Evolutionary conservation across 2,113 vertebrate genomes (phyloP), one percentile per base, ranked within the genome.

Genomic region (Uropsilus gracilis): DNA sequence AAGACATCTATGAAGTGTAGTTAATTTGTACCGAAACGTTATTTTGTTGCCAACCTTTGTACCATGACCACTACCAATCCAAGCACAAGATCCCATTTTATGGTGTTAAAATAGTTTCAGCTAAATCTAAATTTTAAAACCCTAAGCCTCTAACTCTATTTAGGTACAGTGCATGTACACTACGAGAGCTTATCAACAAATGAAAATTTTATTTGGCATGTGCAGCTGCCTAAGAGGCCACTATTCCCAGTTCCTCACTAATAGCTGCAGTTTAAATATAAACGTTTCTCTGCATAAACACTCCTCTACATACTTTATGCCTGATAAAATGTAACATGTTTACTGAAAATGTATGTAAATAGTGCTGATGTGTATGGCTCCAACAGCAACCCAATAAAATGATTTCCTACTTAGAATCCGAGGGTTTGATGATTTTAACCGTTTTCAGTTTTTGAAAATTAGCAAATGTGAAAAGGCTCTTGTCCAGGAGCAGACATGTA

Each of bases 1-100:
- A 72, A 94, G 76, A 73, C 57, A 37, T 68, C 48, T 80, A 59
- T 34, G 46, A 90, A 94, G 86, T 66, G 86, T 59, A 94, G 98
- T 98, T 98, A 98, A 98, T 98, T 71, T 97, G 95, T 98, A 96
- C 37, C 96, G 87, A 96, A 89, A 93, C 30, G 82, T 78, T 48
- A 42, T 83, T 6, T 90, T 0, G 0, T 6, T 73, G 90, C 66
- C 96, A 97, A 98, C 98, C 98, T 98, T 98, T 98, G 98, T 89
- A 98, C 98, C 95, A 10, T 3, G 13, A 48, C 16, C 61, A 96
- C 85, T 95, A 86, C 64, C 57, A 86, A 76, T 48, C 32, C 78
- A 93, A 95, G 93, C 82, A 87, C 55, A 89, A 97, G 87, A 96
- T 71, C 90, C 39, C 81, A 89, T 88, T 96, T 96, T 86, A 92